Evolutionary conservation across 2,888 invertebrate species (phyloP), one percentile per base, ranked within the genome.

Genomic region (Hirtodrosophila alboralis): DNA sequence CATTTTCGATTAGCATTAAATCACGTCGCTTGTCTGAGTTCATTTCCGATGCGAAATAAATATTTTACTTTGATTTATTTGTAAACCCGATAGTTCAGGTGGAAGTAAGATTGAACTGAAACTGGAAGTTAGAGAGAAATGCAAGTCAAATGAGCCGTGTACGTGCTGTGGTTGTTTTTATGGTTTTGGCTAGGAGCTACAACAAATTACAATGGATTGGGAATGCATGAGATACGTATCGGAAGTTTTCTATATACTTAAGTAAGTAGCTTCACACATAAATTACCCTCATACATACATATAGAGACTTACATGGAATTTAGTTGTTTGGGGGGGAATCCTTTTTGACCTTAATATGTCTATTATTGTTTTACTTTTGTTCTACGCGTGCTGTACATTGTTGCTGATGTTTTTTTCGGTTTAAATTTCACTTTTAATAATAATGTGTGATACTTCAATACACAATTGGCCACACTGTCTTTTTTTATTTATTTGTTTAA

Each of bases 1-100:
- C 85, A 80, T 75, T 84, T 80, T 69, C 78, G 85, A 84, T 80
- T 77, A 69, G 78, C 84, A 68, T 67, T 84, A 77, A 79, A 84
- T 77, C 85, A 81, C 75, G 62, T 62, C 62, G 77, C 62, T 51
- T 65, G 71, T 74, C 81, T 45, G 49, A 54, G 34, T 67, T 63
- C 75, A 84, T 84, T 79, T 74, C 75, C 84, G 71, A 67, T 70
- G 66, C 41, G 53, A 66, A 84, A 74, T 74, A 62, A 74, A 79
- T 77, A 68, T 74, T 60, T 74, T 66, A 61, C 70, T 67, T 47
- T 77, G 71, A 79, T 77, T 79, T 84, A 84, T 79, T 47, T 59
- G 31, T 23, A 36, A 41, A 23, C 23, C 27, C 13, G 9, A 4
- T 16, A n/a, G 2, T 18, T 13, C 12, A 30, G 26, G 18, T 6